Conservation (phyloP, 1,140 invertebrate species). For the Apis laboriosa region DNA sequence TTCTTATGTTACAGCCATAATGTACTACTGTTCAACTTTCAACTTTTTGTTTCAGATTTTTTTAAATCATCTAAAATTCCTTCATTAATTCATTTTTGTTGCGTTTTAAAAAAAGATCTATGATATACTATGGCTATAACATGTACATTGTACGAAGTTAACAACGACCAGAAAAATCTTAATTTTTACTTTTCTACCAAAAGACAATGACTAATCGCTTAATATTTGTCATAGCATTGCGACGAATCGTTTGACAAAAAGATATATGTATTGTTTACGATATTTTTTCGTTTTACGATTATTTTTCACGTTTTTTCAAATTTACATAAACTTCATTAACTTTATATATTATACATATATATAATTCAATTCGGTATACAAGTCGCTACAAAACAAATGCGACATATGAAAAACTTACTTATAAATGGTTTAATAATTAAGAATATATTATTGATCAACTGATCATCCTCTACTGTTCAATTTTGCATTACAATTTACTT, state of each 20-base stretch:
- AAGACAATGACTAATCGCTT: not conserved
- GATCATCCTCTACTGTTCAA: not conserved
- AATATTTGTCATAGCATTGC: not conserved
- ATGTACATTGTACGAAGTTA: slow-evolving; percentile 56
- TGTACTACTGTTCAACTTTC: not conserved
- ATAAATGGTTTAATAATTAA: not conserved
- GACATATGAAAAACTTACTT: not conserved
- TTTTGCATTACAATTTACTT: slow-evolving; percentile 5
- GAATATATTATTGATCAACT: not conserved
- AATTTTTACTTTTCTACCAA: slow-evolving; percentile 6
- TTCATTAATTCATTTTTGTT: not conserved
- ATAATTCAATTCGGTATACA: not conserved
- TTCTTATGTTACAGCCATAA: slow-evolving; percentile 38
- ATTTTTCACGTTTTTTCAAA: not conserved
- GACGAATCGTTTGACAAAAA: not conserved
- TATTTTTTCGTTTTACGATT: not conserved
- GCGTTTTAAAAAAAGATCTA: not conserved
- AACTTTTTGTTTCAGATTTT: not conserved
- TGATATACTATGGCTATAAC: slow-evolving; percentile 50
- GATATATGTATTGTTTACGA: not conserved
- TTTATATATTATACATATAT: not conserved
- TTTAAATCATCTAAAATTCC: not conserved
- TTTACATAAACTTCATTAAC: not conserved
- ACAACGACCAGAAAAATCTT: slow-evolving; percentile 24
- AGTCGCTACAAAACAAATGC: not conserved